Percentiles rank a stretch among this genome's conserved stretches.
phyloP scores from a whole-genome alignment of 53 echinoderm and acorn worm species.

The Luidia sarsii region DNA sequence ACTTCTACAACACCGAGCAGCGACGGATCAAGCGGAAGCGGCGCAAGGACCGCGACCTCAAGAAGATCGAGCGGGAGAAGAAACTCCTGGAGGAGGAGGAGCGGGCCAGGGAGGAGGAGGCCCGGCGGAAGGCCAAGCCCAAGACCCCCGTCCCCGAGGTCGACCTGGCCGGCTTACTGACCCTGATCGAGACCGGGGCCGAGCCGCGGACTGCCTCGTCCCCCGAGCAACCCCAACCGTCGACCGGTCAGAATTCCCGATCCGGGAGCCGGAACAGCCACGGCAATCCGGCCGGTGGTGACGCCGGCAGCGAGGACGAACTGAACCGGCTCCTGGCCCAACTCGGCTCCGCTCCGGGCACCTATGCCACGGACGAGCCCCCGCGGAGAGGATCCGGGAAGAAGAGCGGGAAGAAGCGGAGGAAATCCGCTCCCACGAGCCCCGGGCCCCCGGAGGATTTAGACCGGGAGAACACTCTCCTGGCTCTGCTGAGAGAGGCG shows the following conservation, averaged over 20 bases:
- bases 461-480: background rate
- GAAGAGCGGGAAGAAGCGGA: constrained; percentile 2
- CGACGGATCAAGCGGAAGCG: constrained; percentile 28
- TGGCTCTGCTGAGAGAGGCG: constrained; percentile 10
- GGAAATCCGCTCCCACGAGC: constrained; percentile 15
- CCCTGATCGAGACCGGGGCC: constrained; percentile 59
- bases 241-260: background rate
- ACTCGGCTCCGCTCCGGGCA: background rate
- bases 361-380: background rate
- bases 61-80: background rate
- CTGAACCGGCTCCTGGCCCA: constrained; percentile 8
- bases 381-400: too few relatives aligned
- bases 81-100: constrained; percentile 1
- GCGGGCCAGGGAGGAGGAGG: background rate
- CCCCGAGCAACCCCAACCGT: background rate
- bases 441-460: background rate
- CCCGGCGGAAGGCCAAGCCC: background rate
- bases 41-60: constrained; percentile 2
- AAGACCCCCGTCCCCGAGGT: constrained; percentile 9
- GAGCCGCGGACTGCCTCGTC: constrained; percentile 14
- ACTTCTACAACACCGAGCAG: constrained; percentile 51
- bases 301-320: constrained; percentile 8
- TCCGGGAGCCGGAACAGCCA: background rate
- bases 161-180: constrained; percentile 42
- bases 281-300: background rate